These are phyloP conservation scores for Lathamus discolor DNA, from an alignment of 2,113 vertebrate genomes.

Conservation along the genomic window DNA sequence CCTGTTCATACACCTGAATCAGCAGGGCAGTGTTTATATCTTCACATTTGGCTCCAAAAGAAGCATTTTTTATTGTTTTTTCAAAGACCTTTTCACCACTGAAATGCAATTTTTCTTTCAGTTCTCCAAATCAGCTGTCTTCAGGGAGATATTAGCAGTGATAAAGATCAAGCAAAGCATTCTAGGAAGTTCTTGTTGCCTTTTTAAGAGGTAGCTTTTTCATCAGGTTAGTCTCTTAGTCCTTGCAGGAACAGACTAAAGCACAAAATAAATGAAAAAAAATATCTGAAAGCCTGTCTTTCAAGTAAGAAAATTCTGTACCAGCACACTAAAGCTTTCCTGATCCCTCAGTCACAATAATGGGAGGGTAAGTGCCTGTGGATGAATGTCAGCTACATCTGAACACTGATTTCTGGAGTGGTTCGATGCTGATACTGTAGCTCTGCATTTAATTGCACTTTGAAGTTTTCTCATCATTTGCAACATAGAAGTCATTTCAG, in stretches of 20 bases:
- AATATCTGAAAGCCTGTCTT: background rate
- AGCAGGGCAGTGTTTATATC: background rate
- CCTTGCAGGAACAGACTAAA: background rate
- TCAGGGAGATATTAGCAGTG: background rate
- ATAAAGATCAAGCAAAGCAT: background rate
- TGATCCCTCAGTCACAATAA: background rate
- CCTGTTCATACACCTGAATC: background rate
- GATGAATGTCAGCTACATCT: background rate
- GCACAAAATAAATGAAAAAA: background rate
- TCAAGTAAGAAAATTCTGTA: background rate
- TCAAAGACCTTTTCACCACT: background rate
- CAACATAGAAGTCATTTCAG: background rate
- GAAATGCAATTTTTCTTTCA: background rate
- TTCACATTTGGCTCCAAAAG: background rate
- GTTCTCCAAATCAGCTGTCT: background rate
- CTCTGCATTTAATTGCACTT: background rate
- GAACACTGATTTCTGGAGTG: accelerated
- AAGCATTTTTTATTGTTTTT: background rate
- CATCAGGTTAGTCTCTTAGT: background rate
- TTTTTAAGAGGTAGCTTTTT: background rate
- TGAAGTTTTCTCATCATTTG: background rate
- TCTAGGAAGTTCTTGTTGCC: background rate
- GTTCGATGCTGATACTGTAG: background rate
- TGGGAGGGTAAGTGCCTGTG: background rate
- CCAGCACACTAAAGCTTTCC: background rate